These are phyloP conservation scores for Henricia sp. DNA, from an alignment of 53 echinoderm and acorn worm genomes.

Conservation along the genomic window DNA sequence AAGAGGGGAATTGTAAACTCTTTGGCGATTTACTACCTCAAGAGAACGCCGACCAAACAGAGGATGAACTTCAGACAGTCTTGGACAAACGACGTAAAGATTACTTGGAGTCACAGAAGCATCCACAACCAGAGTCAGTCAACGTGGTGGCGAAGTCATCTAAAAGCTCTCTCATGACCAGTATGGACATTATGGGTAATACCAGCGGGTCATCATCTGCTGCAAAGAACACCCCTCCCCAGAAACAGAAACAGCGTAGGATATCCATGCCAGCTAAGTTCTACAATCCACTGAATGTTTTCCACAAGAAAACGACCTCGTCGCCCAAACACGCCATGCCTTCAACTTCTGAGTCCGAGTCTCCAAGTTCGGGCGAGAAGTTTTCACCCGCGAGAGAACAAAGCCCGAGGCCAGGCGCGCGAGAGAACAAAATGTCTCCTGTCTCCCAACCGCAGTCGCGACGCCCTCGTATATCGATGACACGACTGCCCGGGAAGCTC, in stretches of 20 bases:
- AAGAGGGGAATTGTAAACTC: slow-evolving; percentile 75
- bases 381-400: slow-evolving; percentile 18
- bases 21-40: slow-evolving; percentile 71
- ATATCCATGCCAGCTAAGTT: slow-evolving; percentile 68
- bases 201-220: slow-evolving; percentile 52
- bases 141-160: slow-evolving; percentile 20
- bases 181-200: slow-evolving; percentile 33
- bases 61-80: slow-evolving; percentile 9
- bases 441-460: neutral
- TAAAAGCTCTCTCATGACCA: slow-evolving; percentile 31
- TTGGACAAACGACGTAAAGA: slow-evolving; percentile 37
- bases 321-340: slow-evolving; percentile 33
- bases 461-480: slow-evolving; percentile 49
- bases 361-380: slow-evolving; percentile 75
- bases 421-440: slow-evolving; percentile 18
- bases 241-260: slow-evolving; percentile 49
- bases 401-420: slow-evolving; percentile 12
- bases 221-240: slow-evolving; percentile 32
- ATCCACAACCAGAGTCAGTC: slow-evolving; percentile 19
- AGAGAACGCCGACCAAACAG: slow-evolving; percentile 9
- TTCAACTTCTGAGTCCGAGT: slow-evolving; percentile 82
- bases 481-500: slow-evolving; percentile 29
- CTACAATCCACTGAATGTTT: slow-evolving; percentile 39
- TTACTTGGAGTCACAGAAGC: slow-evolving; percentile 24
- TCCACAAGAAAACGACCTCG: slow-evolving; percentile 38